Percentiles rank a stretch among this genome's conserved stretches.
These are phyloP conservation scores for Oreochromis mossambicus DNA, from an alignment of 2,797 vertebrate species.

Conservation along the genomic window DNA sequence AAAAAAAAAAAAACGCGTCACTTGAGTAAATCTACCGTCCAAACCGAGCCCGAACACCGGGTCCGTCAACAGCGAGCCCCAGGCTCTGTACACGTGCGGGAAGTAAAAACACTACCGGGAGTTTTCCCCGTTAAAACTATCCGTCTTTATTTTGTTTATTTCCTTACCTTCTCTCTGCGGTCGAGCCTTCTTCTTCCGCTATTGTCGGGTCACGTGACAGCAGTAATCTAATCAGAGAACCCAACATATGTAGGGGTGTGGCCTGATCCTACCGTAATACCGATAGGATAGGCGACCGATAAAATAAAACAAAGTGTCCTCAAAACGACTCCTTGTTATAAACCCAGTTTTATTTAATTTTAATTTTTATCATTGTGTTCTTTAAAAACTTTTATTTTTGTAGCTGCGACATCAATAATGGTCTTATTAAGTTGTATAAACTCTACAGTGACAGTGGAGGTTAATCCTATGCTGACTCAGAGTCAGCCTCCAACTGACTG, in stretches of 20 bases:
- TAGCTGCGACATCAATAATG: background rate
- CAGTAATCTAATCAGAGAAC: conserved; percentile 16
- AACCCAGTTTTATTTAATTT: background rate
- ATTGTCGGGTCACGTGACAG: conserved; percentile 39
- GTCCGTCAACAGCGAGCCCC: background rate
- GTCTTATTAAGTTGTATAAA: background rate
- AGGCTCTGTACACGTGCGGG: background rate
- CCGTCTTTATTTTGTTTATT: conserved; percentile 58
- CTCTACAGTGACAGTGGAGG: background rate
- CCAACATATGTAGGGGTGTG: background rate
- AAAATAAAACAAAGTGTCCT: background rate
- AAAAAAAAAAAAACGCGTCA: background rate
- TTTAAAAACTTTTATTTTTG: background rate
- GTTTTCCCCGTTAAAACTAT: background rate
- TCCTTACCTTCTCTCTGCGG: conserved; percentile 58
- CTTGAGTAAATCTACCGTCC: background rate
- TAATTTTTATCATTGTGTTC: background rate
- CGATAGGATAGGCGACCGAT: background rate
- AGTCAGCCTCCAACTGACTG: background rate
- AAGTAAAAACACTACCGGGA: background rate
- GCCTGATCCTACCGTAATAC: background rate
- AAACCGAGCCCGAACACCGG: rapidly evolving
- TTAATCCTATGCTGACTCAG: background rate
- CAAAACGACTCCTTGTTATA: background rate
- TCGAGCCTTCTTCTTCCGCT: conserved; percentile 54